These are phyloP conservation scores for Sphaeridia pumilis DNA, from an alignment of 2,888 invertebrate species.

Conservation along the genomic window DNA sequence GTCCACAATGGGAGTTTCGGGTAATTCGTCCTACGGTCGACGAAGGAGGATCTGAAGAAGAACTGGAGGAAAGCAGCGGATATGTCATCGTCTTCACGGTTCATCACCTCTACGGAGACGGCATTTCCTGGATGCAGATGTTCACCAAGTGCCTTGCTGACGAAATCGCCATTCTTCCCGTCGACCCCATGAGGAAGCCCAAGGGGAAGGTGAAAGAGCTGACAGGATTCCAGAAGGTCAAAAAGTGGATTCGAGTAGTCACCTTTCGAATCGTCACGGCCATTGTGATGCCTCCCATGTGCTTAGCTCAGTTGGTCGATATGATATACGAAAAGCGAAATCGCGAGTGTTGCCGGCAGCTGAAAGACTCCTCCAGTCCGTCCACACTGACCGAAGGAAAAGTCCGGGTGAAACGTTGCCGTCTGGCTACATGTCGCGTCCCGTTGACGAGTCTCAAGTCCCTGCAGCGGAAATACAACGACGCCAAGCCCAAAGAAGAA, in stretches of 20 bases:
- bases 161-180: conserved; percentile 18
- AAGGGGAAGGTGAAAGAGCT: background rate
- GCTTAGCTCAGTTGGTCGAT: conserved; percentile 21
- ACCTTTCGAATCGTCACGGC: background rate
- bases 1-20: conserved; percentile 29
- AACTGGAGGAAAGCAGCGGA: background rate
- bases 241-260: no score
- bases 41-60: background rate
- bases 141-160: conserved; percentile 27
- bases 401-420: conserved; percentile 21
- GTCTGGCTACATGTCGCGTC: conserved; percentile 19
- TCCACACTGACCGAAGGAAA: background rate
- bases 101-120: conserved; percentile 32
- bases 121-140: conserved; percentile 31
- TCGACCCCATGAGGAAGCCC: conserved; percentile 24
- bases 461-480: conserved; percentile 7
- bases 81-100: conserved; percentile 17
- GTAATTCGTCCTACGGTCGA: conserved; percentile 7
- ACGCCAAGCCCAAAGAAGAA: conserved; percentile 8
- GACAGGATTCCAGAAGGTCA: background rate
- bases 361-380: no score
- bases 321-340: conserved; percentile 21
- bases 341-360: no score
- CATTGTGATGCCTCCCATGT: conserved; percentile 21
- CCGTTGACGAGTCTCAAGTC: conserved; percentile 24